Conservation (phyloP, 2,888 invertebrate genomes). For the Drosophila setosimentum region DNA sequence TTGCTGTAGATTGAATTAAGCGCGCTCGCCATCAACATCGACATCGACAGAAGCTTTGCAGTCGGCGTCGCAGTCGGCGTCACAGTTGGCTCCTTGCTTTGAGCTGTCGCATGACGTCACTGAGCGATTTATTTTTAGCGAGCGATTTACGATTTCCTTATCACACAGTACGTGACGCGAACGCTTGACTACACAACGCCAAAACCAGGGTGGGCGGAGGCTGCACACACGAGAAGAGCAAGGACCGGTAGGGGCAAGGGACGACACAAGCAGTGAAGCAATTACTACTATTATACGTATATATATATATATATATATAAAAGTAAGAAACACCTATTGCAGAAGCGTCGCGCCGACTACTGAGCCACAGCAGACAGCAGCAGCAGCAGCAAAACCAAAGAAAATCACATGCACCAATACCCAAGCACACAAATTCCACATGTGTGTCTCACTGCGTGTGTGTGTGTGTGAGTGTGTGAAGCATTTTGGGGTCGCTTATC, state of each 20-base stretch:
- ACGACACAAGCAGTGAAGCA: background rate
- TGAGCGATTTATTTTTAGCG: slow-evolving; percentile 59
- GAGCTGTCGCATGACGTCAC: slow-evolving; percentile 62
- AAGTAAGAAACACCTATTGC: slow-evolving; percentile 38
- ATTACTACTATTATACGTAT: background rate
- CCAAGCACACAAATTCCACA: slow-evolving; percentile 1
- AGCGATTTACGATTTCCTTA: slow-evolving; percentile 58
- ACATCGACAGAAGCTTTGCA: slow-evolving; percentile 2
- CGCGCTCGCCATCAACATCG: slow-evolving; percentile 18
- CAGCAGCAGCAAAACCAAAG: slow-evolving; percentile 28
- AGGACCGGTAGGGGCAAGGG: background rate
- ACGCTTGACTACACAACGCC: slow-evolving; percentile 26
- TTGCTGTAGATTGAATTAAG: slow-evolving; percentile 80
- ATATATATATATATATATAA: background rate
- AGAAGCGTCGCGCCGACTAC: slow-evolving; percentile 46
- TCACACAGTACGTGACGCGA: slow-evolving; percentile 57
- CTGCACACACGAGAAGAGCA: background rate
- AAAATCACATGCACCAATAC: slow-evolving; percentile 42
- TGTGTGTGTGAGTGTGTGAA: slow-evolving; percentile 14
- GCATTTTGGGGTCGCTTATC: slow-evolving; percentile 64
- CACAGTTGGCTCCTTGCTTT: slow-evolving; percentile 30
- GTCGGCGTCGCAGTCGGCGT: slow-evolving; percentile 19
- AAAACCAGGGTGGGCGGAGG: slow-evolving; percentile 6
- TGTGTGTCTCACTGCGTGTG: slow-evolving; percentile 1
- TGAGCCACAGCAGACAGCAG: slow-evolving; percentile 30